Base-by-base conservation (phyloP, 2,888 invertebrate genomes). In the Mantis religiosa region DNA sequence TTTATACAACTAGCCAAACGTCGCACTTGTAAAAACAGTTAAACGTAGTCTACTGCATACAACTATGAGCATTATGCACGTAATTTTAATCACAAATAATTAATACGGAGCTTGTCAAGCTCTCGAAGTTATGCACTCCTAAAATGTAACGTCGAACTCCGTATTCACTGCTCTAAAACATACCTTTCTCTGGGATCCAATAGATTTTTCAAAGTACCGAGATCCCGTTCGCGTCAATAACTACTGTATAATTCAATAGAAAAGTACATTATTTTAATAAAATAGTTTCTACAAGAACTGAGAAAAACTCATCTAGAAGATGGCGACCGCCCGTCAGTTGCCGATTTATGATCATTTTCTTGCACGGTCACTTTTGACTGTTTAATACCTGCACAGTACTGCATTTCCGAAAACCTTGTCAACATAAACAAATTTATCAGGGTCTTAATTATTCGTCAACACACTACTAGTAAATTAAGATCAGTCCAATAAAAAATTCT, bases 221-320 rank as follows among this genome's bases (percentile, higher is more conserved):
- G 88, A 89, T 89, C 88, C 89, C 88, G 87, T 87, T 83, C 81
- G 87, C 30, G 84, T n/a, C 71, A 85, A 89, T 89, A 85, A 87
- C 25, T 87, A 89, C 83, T 87, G 25, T 27, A 84, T 87, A 82
- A 87, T 90, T 89, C 89, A 87, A 84, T 87, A 89, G 85, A 87
- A 82, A 87, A 88, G 87, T 81, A 85, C 89, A 90, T 90, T 88
- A 90, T 89, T 89, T 87, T 88, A 90, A 90, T 89, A 90, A 89
- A 90, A 88, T 89, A 89, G 85, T 89, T 91, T 91, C 90, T 91
- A 91, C 91, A 91, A 91, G 92, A 92, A 92, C 92, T 91, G 92
- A 92, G 92, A 92, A 94, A 94, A 93, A 94, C 93, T 94, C 93
- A 93, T 93, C 93, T 93, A 93, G 94, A 95, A 95, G 94, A 95